Base-by-base conservation (phyloP, 2,797 vertebrate genomes). In the Erethizon dorsatum region DNA sequence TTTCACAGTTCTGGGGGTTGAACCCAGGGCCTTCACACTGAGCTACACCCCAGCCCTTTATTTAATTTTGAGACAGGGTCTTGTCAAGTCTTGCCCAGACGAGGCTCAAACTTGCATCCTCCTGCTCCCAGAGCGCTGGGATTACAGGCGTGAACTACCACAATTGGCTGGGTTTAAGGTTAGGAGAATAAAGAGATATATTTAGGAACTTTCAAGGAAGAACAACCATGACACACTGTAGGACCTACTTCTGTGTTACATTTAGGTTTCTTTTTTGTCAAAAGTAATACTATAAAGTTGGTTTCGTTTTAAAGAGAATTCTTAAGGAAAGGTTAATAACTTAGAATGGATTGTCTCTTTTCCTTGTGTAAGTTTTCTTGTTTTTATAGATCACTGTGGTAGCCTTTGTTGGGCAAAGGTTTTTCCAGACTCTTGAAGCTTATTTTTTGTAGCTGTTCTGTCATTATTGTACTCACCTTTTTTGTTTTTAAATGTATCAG, bases 281-380 rank as follows among this genome's bases (percentile, higher is more conserved):
- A 80, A 95, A 85, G 54, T 61, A 89, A 84, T 73, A 71, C 14
- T 37, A 26, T 94, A 86, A 90, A 69, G 9, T 59, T 86, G 10
- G n/a, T 95, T 95, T 88, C n/a, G 26, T 90, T 88, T 92, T 57
- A 96, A 83, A 84, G 59, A 33, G 45, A 47, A 24, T 94, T 96
- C 22, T 91, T 33, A 95, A 93, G 92, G 69, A 94, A 85, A 61
- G n/a, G 71, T 12, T 80, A 73, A 56, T 75, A 83, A 65, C 13
- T 93, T 95, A 75, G 45, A 18, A 59, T 97, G 45, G 73, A 89
- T 90, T 84, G 22, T 80, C 33, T 87, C 52, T 96, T 93, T 41
- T 12, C 47, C 54, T 63, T 45, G 31, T 52, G 15, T 92, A 82
- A 82, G 20, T 85, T 90, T 96, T 86, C n/a, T 37, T 90, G 13